These are phyloP conservation scores for Corythornis vintsioides DNA, from an alignment of 2,113 vertebrate species.

Conservation along the genomic window DNA sequence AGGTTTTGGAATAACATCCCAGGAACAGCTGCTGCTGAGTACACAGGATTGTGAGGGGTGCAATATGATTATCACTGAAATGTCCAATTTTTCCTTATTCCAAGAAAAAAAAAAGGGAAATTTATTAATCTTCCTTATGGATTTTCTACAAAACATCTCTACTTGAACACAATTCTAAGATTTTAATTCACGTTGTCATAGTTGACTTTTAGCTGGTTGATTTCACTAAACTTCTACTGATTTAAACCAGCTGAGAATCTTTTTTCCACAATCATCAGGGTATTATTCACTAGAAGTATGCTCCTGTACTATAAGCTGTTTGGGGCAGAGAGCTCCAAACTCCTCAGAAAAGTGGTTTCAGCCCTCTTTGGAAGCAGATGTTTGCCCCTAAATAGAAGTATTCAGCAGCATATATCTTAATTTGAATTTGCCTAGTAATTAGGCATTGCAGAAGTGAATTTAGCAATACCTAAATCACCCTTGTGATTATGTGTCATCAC, in stretches of 20 bases:
- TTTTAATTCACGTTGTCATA: background rate
- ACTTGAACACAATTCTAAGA: background rate
- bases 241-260: background rate
- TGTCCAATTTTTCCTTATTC: background rate
- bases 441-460: background rate
- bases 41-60: background rate
- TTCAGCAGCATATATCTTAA: background rate
- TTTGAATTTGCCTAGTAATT: background rate
- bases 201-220: background rate
- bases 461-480: background rate
- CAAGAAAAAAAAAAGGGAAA: background rate
- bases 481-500: background rate
- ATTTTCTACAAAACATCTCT: background rate
- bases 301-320: background rate
- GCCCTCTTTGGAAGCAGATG: background rate
- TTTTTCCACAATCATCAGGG: background rate
- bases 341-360: background rate
- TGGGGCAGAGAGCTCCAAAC: background rate
- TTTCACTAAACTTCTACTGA: background rate
- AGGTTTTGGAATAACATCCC: background rate
- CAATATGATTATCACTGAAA: background rate
- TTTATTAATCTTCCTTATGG: background rate
- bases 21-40: background rate
- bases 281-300: background rate
- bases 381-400: background rate